phyloP scores from a whole-genome alignment of 2,888 invertebrate species.

The Netelia fuscicornis region DNA sequence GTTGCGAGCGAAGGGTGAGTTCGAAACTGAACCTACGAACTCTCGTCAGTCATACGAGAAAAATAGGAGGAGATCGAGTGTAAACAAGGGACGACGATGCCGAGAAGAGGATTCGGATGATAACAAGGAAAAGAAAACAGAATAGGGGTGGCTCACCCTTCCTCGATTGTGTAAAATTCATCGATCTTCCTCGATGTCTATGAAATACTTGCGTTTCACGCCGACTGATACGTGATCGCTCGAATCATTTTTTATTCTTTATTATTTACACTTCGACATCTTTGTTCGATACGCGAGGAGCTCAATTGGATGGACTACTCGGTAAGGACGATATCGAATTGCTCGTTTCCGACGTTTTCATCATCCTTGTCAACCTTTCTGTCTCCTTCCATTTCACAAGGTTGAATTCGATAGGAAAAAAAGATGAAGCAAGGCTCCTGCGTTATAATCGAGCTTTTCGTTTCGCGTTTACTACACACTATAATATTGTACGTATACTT shows the following conservation, averaged over 20 bases:
- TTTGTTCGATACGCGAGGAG: background rate
- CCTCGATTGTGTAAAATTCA: constrained; percentile 29
- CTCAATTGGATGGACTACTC: constrained; percentile 17
- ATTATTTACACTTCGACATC: background rate
- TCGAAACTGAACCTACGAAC: background rate
- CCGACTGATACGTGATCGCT: background rate
- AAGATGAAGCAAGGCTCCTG: background rate
- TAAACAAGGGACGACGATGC: constrained; percentile 20
- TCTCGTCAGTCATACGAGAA: background rate
- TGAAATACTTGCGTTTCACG: constrained; percentile 1
- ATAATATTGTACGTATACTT: no score
- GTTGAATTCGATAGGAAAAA: background rate
- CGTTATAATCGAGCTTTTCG: constrained; percentile 23
- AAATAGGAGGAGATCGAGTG: constrained; percentile 18
- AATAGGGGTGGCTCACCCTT: background rate
- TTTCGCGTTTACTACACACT: background rate
- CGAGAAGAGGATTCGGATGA: constrained; percentile 26
- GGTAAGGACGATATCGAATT: constrained; percentile 5
- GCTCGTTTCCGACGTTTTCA: constrained; percentile 16
- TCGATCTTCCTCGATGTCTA: constrained; percentile 23
- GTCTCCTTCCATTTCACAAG: background rate
- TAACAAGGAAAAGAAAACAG: constrained; percentile 8
- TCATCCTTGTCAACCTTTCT: background rate
- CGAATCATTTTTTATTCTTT: constrained; percentile 3
- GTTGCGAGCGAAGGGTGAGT: background rate